These are phyloP conservation scores for Meandrusa payeni DNA, from an alignment of 2,888 invertebrate genomes.

Conservation along the genomic window DNA sequence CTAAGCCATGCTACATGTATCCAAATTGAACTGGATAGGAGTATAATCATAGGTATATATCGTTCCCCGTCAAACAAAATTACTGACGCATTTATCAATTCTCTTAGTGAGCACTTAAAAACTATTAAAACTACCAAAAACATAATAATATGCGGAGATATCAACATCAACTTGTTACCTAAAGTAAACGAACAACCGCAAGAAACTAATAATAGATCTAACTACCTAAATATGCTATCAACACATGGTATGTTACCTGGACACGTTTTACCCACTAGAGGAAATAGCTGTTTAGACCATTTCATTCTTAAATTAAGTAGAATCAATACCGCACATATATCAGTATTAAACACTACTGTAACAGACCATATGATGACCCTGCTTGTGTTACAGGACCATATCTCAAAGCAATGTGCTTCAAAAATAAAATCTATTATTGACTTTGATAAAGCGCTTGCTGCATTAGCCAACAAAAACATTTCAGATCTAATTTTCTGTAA, in stretches of 20 bases:
- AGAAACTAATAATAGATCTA: no score
- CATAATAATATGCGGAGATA: constrained; percentile 15
- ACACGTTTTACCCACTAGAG: no score
- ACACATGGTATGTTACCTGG: no score
- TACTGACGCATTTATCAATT: background rate
- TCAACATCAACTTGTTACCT: constrained; percentile 12
- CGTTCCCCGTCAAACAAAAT: background rate
- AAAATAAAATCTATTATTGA: background rate
- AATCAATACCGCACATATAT: no score
- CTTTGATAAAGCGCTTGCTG: background rate
- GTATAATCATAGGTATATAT: background rate
- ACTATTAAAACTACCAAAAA: background rate
- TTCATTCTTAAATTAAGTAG: no score
- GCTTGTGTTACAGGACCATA: no score
- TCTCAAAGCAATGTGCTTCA: no score
- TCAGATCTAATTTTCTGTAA: no score
- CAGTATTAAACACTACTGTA: no score
- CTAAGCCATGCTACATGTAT: background rate
- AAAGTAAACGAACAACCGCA: constrained; percentile 1
- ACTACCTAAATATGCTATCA: no score
- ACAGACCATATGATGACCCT: no score
- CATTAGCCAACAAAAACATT: background rate
- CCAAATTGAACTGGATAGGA: background rate
- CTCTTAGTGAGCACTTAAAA: background rate
- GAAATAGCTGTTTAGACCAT: no score